phyloP scores from a whole-genome alignment of 2,888 invertebrate genomes.

The Osedax frankpressi region DNA sequence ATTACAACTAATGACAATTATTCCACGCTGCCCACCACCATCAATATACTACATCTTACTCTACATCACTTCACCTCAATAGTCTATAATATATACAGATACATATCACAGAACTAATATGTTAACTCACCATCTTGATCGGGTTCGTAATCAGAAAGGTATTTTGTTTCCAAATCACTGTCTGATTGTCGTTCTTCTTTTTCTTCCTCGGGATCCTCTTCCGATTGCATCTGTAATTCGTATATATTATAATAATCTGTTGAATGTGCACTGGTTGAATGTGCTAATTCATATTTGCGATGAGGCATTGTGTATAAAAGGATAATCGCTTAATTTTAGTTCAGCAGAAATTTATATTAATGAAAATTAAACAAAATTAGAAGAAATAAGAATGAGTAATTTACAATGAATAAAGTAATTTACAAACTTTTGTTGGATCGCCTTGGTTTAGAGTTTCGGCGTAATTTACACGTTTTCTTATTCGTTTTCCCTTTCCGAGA shows the following conservation, averaged over 20 bases:
- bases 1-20: too few relatives aligned
- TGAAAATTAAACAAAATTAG: not conserved
- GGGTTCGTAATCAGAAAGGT: conserved; percentile 23
- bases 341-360: not conserved
- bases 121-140: conserved; percentile 5
- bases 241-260: too few relatives aligned
- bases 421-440: not conserved
- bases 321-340: too few relatives aligned
- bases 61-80: too few relatives aligned
- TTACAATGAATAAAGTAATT: too few relatives aligned
- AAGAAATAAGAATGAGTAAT: not conserved
- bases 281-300: not conserved
- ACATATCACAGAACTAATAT: too few relatives aligned
- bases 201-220: conserved; percentile 18
- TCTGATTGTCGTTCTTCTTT: conserved; percentile 16
- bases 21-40: too few relatives aligned
- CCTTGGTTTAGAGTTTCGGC: conserved; percentile 21
- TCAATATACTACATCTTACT: too few relatives aligned
- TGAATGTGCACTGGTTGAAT: not conserved
- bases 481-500: conserved; percentile 29
- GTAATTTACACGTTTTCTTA: conserved; percentile 28
- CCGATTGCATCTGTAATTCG: not conserved
- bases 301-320: not conserved
- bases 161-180: conserved; percentile 18
- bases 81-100: too few relatives aligned